These are phyloP conservation scores for Toxostoma redivivum DNA, from an alignment of 2,113 vertebrate species.

Conservation along the genomic window DNA sequence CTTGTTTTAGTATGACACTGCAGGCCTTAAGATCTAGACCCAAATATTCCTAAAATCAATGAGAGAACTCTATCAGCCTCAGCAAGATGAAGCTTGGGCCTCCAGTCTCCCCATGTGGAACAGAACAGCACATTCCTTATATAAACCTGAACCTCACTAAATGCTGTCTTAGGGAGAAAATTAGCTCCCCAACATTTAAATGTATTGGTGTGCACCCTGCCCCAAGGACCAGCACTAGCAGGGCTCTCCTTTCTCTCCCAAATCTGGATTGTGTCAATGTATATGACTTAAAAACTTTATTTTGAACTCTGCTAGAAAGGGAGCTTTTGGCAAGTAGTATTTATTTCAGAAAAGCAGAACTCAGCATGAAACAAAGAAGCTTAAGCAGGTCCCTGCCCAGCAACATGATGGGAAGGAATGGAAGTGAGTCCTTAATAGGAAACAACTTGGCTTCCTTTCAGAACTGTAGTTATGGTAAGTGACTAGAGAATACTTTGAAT, in stretches of 20 bases:
- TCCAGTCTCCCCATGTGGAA: no score
- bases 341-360: conserved; percentile 32
- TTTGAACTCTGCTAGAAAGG: background rate
- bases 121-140: background rate
- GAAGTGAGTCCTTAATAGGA: background rate
- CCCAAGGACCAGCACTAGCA: background rate
- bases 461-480: background rate
- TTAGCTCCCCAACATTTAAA: accelerated
- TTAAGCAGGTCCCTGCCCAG: background rate
- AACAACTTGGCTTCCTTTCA: background rate
- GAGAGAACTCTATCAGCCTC: background rate
- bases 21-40: background rate
- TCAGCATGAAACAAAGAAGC: background rate
- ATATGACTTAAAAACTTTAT: background rate
- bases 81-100: background rate
- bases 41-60: background rate
- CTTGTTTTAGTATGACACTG: background rate
- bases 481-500: background rate
- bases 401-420: background rate
- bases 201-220: background rate
- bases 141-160: background rate
- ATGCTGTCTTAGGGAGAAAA: background rate
- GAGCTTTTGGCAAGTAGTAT: background rate
- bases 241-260: background rate
- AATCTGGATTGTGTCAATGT: background rate